Evolutionary conservation across 1,140 invertebrate species (phyloP), one percentile per base, ranked within the genome.

Genomic region (Magallana angulata): DNA sequence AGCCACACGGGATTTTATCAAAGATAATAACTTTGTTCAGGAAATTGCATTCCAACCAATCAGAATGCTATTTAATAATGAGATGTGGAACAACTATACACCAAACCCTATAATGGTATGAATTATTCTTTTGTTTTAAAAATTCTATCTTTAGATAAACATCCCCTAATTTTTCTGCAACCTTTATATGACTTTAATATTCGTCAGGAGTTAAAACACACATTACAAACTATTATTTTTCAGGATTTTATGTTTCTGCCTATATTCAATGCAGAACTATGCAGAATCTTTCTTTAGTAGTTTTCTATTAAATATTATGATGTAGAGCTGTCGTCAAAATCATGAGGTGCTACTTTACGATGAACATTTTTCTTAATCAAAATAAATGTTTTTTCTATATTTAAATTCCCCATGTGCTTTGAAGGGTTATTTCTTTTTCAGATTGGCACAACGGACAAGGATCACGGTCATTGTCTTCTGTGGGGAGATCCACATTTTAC

Each of bases 401-500:
- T 48, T 48, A 48, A 48, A 48, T 48, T 48, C 36, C 5, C 36
- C 36, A 48, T 48, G 36, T 48, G 36, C 36, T 48, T 48, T 48
- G 36, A 48, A 48, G 36, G 36, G 36, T 48, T 48, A 48, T 48
- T 48, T 48, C 5, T 48, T 48, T 57, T 82, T 57, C 18, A 82
- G 81, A 24, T 82, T 16, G 48, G 57, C 14, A 82, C 81, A 12
- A 82, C 30, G 18, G 88, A 89, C 60, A 56, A 86, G 7, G 83
- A 84, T 12, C 83, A 80, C n/a, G 57, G 82, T 12, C 85, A 86
- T 16, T 89, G 88, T 48, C 82, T n/a, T 14, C 71, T 68, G 2
- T 89, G 71, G 18, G 85, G 62, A n/a, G 88, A 89, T 82, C 88
- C 88, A 18, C 88, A 89, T 59, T 85, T 89, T 16, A 68, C 71